These are phyloP conservation scores for Drosophila tripunctata DNA, from an alignment of 2,888 invertebrate species.

Conservation along the genomic window DNA sequence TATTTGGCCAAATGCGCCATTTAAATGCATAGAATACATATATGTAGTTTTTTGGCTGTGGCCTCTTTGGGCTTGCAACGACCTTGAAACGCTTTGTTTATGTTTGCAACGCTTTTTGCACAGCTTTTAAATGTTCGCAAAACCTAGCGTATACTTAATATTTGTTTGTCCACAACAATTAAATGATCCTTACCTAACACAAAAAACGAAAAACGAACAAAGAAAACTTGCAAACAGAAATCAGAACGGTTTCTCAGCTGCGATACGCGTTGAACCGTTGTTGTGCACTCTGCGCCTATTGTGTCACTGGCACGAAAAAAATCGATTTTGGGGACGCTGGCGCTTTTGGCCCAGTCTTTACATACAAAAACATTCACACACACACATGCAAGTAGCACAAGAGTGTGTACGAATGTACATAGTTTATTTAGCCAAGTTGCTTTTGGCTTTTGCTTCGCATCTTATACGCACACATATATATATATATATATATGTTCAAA, in stretches of 20 bases:
- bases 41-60: constrained; percentile 45
- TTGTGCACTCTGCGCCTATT: constrained; percentile 40
- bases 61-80: constrained; percentile 57
- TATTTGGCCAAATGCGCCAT: constrained; percentile 48
- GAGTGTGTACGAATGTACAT: constrained; percentile 9
- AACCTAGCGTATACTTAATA: background rate
- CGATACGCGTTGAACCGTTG: constrained; percentile 27
- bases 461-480: constrained; percentile 8
- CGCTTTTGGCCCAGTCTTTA: constrained; percentile 46
- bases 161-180: background rate
- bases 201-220: constrained; percentile 2
- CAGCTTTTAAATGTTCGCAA: background rate
- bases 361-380: constrained; percentile 11
- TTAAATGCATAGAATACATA: constrained; percentile 29
- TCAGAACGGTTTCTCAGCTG: background rate
- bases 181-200: constrained; percentile 23
- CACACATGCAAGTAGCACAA: background rate
- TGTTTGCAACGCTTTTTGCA: constrained; percentile 45
- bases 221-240: constrained; percentile 5
- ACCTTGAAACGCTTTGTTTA: constrained; percentile 74
- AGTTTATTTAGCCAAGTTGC: constrained; percentile 31
- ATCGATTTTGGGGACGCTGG: constrained; percentile 67
- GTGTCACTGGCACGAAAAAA: constrained; percentile 67
- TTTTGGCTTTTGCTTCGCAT: constrained; percentile 40
- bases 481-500: background rate